Evolutionary conservation across 2,113 vertebrate genomes (phyloP).

Genomic region (Seriola dumerili): DNA sequence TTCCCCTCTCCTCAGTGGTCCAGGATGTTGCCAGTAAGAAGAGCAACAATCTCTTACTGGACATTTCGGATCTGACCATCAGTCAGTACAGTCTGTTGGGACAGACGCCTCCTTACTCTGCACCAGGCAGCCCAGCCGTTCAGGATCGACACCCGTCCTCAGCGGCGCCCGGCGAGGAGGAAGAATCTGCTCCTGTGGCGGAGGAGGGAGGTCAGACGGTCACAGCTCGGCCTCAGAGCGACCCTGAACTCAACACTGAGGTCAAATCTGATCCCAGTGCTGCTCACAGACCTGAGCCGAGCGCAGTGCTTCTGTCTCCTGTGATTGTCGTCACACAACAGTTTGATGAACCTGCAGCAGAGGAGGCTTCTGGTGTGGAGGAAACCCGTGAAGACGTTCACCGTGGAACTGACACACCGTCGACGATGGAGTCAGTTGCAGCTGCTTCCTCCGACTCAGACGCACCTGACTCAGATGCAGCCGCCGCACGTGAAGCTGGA

Average conservation of each 20-base stretch:
- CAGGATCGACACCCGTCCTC: not conserved
- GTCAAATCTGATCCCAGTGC: not conserved
- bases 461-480: not conserved
- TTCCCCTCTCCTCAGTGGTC: constrained; percentile 53
- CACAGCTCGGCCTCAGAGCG: constrained; percentile 6
- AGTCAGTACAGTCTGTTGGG: constrained; percentile 74
- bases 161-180: not conserved
- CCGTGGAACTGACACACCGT: not conserved
- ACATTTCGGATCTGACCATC: constrained; percentile 64
- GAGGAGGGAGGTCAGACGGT: constrained; percentile 7
- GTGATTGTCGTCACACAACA: constrained; percentile 45
- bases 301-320: constrained; percentile 9
- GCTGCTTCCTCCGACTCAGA: not conserved
- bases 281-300: not conserved
- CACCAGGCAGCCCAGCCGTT: constrained; percentile 36
- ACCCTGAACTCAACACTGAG: not conserved
- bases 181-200: constrained; percentile 6
- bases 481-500: not conserved
- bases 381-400: constrained; percentile 11
- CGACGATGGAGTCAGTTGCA: not conserved
- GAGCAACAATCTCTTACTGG: constrained; percentile 54
- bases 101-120: constrained; percentile 52
- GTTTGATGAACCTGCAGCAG: not conserved
- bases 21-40: constrained; percentile 60
- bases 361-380: not conserved